Base-by-base conservation (phyloP, 2,888 invertebrate genomes). In the Melinopterus prodromus region DNA sequence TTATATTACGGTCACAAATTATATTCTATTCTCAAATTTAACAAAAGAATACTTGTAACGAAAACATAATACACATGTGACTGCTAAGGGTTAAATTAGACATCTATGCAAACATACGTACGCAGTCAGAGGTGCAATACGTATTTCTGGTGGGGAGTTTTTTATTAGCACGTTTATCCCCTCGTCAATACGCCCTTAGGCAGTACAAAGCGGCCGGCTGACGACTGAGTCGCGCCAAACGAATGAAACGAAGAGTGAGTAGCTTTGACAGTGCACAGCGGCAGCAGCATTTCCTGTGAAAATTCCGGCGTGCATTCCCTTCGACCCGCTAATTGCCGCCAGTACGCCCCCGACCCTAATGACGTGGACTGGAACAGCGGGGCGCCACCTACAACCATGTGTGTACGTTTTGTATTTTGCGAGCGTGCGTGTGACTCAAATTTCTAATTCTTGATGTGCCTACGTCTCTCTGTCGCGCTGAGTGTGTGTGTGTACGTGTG, bases 221-320 rank as follows among this genome's bases (percentile, higher is more conserved):
- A 7, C 53, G 53, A 12, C 53, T 53, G 53, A 53, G 9, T 53
- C 9, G 53, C 53, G 53, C 7, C 53, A 53, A 53, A 53, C 53
- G 53, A 53, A 53, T 12, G 53, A 53, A 53, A 53, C 53, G 53
- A 53, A 53, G 53, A 53, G 53, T 53, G 53, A 53, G 53, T 53
- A 53, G 53, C 53, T 53, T 53, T 53, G 53, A 53, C 53, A 53
- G 53, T 53, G 53, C 53, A 53, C 2, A 12, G 53, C 53, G 12
- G 53, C 53, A 53, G 53, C 53, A 53, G 53, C 53, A 53, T 53
- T 53, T 53, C 53, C 53, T 53, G 53, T 53, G 53, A 53, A 53
- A 53, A 53, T 53, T 53, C 53, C 53, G 53, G 53, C 53, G 53
- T 12, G 53, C 53, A 53, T 53, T 53, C 53, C 53, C 53, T 53